Conservation (phyloP, 2,888 invertebrate genomes). For the Endomychus coccineus region DNA sequence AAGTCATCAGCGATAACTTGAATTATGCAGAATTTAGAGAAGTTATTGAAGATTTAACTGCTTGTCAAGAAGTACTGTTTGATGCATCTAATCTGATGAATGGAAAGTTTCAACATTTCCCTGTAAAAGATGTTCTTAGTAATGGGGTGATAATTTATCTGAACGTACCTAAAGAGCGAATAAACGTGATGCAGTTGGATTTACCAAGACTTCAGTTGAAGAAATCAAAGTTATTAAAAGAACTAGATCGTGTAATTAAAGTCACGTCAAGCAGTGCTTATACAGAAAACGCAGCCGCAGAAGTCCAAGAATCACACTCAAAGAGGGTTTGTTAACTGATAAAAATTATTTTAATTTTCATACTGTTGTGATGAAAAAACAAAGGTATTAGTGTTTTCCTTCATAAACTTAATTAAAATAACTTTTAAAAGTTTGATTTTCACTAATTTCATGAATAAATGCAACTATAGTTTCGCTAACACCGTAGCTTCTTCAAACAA, state of each 20-base stretch:
- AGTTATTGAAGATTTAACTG: slow-evolving; percentile 33
- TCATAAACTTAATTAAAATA: no score
- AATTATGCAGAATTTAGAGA: slow-evolving; percentile 19
- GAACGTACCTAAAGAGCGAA: slow-evolving; percentile 33
- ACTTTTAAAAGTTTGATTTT: no score
- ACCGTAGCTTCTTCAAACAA: no score
- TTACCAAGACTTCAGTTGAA: slow-evolving; percentile 33
- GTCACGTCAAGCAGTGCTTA: slow-evolving; percentile 33
- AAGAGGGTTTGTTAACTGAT: slow-evolving; percentile 31
- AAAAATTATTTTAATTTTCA: no score
- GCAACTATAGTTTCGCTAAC: no score
- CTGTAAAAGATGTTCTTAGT: slow-evolving; percentile 29
- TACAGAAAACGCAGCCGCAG: slow-evolving; percentile 30
- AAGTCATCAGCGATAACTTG: slow-evolving; percentile 19
- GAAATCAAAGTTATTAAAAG: slow-evolving; percentile 34
- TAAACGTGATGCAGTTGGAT: slow-evolving; percentile 30
- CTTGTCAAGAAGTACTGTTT: slow-evolving; percentile 25
- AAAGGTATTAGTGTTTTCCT: no score
- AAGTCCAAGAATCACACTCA: slow-evolving; percentile 31
- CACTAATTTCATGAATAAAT: no score
- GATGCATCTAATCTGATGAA: not conserved
- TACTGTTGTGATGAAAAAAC: no score
- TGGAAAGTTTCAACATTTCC: not conserved
- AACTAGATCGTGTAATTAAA: slow-evolving; percentile 35
- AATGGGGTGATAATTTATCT: slow-evolving; percentile 30